Base-by-base conservation (phyloP, 2,797 vertebrate species). In the Anguilla obscura region DNA sequence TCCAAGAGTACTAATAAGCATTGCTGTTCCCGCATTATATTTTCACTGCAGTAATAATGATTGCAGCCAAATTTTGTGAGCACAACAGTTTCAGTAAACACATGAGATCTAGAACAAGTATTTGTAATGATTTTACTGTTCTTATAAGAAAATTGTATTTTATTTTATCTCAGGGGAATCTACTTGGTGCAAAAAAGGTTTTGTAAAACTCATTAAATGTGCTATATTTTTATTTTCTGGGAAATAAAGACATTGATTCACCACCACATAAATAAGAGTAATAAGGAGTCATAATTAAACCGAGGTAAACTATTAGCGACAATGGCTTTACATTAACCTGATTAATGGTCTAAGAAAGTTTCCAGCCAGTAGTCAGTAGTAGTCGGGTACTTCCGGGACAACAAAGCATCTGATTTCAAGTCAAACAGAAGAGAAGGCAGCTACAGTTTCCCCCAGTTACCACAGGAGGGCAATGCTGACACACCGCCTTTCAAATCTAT, bases 371-470 rank as follows among this genome's bases (percentile, higher is more conserved):
- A 69, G n/a, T 69, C n/a, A 14, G 7, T 69, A n/a, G 1, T 6
- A 16, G 14, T 60, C 4, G 14, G 58, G 18, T 63, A 4, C 58
- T 63, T 63, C 16, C 58, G 21, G 5, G n/a, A 66, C 63, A 8
- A 24, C 63, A 66, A 66, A 66, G 21, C 24, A 36, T 36, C 14
- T 74, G 71, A 74, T 74, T 74, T 74, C 71, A 74, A 33, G 45
- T 8, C 74, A 79, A 79, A 79, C 36, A 40, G 36, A 45, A 3
- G 18, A 79, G 33, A 4, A 40, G 36, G 36, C 36, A 40, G 36
- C 36, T 40, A 40, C 74, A 79, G 30, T 50, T 91, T 90, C 90
- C 84, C 40, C 90, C 94, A 93, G 94, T 92, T 94, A 90, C 79
- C 79, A 82, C 79, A 48, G 0, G 79, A 30, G 79, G 79, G 79